Evolutionary conservation across 1,140 invertebrate species (phyloP), one percentile per base, ranked within the genome.

Genomic region (Pseudomyrmex dendroicus): DNA sequence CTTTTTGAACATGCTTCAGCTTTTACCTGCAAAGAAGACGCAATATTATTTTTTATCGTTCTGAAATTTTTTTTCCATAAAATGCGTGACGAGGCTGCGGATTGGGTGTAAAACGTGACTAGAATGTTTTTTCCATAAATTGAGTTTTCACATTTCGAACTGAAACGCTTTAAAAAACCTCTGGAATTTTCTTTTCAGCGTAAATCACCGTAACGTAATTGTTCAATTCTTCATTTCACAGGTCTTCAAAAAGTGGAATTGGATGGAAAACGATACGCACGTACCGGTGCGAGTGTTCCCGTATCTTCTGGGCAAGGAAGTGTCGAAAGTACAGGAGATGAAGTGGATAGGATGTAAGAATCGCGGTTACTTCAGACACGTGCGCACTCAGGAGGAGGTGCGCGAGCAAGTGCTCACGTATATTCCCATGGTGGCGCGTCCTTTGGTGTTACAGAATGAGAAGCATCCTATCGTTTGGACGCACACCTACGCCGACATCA

Each of bases 261-360:
- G 96, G 94, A 93, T 95, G 15, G 95, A 96, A 22, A 96, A 96
- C 78, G 95, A 95, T 0, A 95, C 95, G 10, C 92, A 94, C 52
- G 97, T 97, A 89, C 96, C 98, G 67, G 98, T 99, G 0, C 95
- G 99, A 77, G 96, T 99, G 52, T 99, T 99, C 92, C 99, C 99
- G 0, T 99, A 99, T 95, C 95, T 99, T 3, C 97, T 99, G 83
- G 99, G 99, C 7, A 96, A 97, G 91, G 99, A 99, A 94, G 98
- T 99, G 0, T 97, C 97, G 0, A 99, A 99, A 90, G 97, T 97
- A 2, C 95, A 96, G 8, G 98, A 99, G 93, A 98, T 99, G 44
- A 96, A 97, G 89, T 98, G 97, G 97, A 99, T 99, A 97, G 98
- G 99, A 2, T 99, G 99, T 94, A 95, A 96, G 13, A 99, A 99